Conservation (phyloP, 2,113 vertebrate genomes). For the Anarrhichthys ocellatus region DNA sequence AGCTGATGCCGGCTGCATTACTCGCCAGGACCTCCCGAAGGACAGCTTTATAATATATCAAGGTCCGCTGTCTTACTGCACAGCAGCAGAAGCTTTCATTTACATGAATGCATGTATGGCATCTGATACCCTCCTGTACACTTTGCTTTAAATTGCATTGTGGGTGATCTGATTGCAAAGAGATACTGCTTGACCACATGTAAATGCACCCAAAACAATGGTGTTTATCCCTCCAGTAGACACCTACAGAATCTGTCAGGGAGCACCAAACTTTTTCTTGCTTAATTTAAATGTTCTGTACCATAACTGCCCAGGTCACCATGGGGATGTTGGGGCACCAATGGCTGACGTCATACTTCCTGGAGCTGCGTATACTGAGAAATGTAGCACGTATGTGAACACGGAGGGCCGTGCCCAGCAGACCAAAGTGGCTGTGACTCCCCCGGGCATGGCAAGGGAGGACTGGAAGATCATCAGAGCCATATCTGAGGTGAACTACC, state of each 20-base stretch:
- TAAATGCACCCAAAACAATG: background rate
- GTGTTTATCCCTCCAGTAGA: background rate
- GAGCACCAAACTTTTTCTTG: background rate
- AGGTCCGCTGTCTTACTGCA: constrained; percentile 79
- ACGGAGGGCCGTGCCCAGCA: constrained; percentile 94
- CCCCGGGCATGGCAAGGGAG: constrained; percentile 93
- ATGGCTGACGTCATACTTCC: constrained; percentile 94
- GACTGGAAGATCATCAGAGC: constrained; percentile 96
- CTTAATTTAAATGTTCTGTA: constrained; percentile 25
- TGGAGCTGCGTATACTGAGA: constrained; percentile 95
- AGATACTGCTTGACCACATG: too few relatives aligned
- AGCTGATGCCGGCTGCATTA: constrained; percentile 89
- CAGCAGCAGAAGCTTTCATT: constrained; percentile 37
- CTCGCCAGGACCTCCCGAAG: constrained; percentile 87
- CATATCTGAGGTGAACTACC: constrained; percentile 88
- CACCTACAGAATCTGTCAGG: background rate
- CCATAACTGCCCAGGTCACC: constrained; percentile 86
- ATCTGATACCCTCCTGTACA: background rate
- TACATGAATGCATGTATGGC: constrained; percentile 17
- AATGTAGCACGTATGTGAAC: constrained; percentile 92
- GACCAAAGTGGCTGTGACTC: constrained; percentile 90
- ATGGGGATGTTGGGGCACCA: constrained; percentile 93
- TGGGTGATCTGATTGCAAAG: too few relatives aligned
- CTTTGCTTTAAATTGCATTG: background rate
- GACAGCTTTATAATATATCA: constrained; percentile 92